Evolutionary conservation across 1,140 invertebrate species (phyloP).

Genomic region (Drosophila jambulina): DNA sequence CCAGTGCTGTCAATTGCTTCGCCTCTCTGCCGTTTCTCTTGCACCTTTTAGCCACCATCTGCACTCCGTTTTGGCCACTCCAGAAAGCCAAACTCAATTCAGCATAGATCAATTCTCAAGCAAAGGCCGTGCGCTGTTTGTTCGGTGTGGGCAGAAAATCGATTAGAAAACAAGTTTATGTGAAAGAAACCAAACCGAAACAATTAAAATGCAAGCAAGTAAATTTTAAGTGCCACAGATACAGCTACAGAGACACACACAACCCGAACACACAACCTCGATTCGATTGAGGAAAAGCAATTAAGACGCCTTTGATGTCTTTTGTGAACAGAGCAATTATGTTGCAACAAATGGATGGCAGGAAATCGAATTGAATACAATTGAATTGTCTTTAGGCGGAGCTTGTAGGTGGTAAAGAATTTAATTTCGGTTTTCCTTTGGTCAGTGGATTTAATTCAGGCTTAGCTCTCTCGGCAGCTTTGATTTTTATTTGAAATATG

Average conservation of each 20-base stretch:
- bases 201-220: slow-evolving; percentile 56
- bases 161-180: slow-evolving; percentile 36
- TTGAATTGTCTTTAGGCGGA: slow-evolving; percentile 50
- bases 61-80: slow-evolving; percentile 58
- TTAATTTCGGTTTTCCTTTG: slow-evolving; percentile 20
- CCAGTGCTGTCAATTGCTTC: slow-evolving; percentile 29
- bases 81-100: slow-evolving; percentile 27
- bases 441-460: slow-evolving; percentile 17
- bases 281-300: slow-evolving; percentile 43
- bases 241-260: slow-evolving; percentile 28
- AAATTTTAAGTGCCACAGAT: slow-evolving; percentile 58
- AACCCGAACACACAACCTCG: slow-evolving; percentile 21
- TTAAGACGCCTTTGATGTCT: slow-evolving; percentile 49
- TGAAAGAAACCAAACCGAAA: slow-evolving; percentile 46
- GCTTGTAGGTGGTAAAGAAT: slow-evolving; percentile 25
- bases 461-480: slow-evolving; percentile 48
- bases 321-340: slow-evolving; percentile 42
- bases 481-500: slow-evolving; percentile 54
- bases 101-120: slow-evolving; percentile 41
- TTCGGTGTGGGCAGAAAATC: slow-evolving; percentile 76
- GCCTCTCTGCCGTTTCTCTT: slow-evolving; percentile 23
- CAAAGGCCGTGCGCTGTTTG: slow-evolving; percentile 80
- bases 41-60: slow-evolving; percentile 40
- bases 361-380: slow-evolving; percentile 47
- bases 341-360: slow-evolving; percentile 28